A percentile compares a stretch with the other conserved stretches of the same genome.
Conservation (phyloP, 2,797 vertebrate species). For the Eulemur coronatus region DNA sequence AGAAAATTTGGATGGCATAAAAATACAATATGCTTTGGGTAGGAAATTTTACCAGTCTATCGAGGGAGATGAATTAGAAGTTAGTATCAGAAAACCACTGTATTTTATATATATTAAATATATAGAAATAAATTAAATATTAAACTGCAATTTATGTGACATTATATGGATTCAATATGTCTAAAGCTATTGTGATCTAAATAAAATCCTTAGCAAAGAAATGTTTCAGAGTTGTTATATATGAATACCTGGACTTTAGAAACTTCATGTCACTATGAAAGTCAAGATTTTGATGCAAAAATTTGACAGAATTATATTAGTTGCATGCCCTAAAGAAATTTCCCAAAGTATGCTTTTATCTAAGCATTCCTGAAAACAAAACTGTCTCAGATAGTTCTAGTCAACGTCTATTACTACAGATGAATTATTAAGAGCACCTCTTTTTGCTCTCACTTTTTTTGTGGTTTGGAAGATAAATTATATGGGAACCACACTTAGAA, state of each 20-base stretch:
- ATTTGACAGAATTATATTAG: background rate
- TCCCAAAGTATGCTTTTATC: background rate
- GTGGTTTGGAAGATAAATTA: background rate
- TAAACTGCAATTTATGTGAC: background rate
- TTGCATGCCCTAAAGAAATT: background rate
- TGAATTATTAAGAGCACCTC: background rate
- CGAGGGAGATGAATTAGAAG: background rate
- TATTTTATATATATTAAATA: background rate
- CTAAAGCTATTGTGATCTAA: background rate
- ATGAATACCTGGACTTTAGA: background rate
- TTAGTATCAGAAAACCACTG: background rate
- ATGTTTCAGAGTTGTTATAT: background rate
- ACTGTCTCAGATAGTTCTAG: background rate
- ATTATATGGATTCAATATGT: background rate
- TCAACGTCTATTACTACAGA: background rate
- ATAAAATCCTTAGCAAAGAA: background rate
- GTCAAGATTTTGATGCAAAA: background rate
- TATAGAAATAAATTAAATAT: background rate
- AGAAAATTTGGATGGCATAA: background rate
- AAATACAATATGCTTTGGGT: background rate
- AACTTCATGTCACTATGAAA: background rate
- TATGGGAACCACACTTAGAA: background rate
- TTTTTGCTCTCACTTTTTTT: background rate
- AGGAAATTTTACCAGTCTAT: background rate
- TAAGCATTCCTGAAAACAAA: background rate